phyloP scores from a whole-genome alignment of 2,888 invertebrate species.

The Hemicrepidius hirtus region DNA sequence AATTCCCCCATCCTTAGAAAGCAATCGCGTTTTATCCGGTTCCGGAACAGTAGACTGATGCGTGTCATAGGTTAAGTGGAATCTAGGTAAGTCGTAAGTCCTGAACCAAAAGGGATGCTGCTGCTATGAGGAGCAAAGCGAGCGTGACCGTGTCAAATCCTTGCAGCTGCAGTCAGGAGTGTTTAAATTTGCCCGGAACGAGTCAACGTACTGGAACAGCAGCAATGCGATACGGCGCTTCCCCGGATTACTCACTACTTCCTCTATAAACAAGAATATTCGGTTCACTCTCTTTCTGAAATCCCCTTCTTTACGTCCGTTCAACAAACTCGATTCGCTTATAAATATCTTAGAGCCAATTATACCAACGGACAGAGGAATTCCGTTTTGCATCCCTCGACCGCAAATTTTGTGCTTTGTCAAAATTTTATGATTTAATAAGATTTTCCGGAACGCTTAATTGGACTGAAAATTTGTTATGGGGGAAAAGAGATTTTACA shows the following conservation, averaged over 20 bases:
- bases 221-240: slow-evolving; percentile 17
- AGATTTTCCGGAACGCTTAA: slow-evolving; percentile 6
- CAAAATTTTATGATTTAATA: slow-evolving; percentile 39
- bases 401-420: slow-evolving; percentile 30
- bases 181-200: slow-evolving; percentile 10
- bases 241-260: slow-evolving; percentile 19
- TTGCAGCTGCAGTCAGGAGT: slow-evolving; percentile 16
- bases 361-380: slow-evolving; percentile 19
- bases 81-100: slow-evolving; percentile 8
- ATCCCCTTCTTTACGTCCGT: not conserved
- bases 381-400: slow-evolving; percentile 15
- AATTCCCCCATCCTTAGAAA: not conserved
- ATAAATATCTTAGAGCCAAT: slow-evolving; percentile 36
- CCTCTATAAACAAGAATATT: slow-evolving; percentile 36
- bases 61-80: slow-evolving; percentile 22
- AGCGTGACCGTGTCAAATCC: slow-evolving; percentile 38
- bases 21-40: slow-evolving; percentile 17
- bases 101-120: not conserved
- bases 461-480: slow-evolving; percentile 15
- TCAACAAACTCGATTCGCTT: slow-evolving; percentile 9
- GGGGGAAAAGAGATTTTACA: not conserved
- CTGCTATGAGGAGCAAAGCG: slow-evolving; percentile 22
- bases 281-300: slow-evolving; percentile 12
- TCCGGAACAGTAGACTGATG: slow-evolving; percentile 16
- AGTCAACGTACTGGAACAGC: slow-evolving; percentile 15